Evolutionary conservation across 2,113 vertebrate genomes (phyloP).

Genomic region (Hippocampus abdominalis): DNA sequence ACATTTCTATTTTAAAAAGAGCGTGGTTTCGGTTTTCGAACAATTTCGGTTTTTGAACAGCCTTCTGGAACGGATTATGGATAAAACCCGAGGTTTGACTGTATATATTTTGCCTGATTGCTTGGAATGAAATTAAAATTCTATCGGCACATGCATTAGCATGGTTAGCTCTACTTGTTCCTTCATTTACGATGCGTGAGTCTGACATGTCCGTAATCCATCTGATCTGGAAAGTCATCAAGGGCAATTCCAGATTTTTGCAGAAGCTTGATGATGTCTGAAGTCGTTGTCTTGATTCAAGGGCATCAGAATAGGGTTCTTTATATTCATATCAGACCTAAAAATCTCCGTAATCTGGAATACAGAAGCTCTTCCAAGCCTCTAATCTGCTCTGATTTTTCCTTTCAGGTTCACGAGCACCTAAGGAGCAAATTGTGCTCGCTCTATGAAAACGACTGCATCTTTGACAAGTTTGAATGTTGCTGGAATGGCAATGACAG

Average conservation of each 20-base stretch:
- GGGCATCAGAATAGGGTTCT: slow-evolving; percentile 1
- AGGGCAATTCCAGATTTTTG: neutral
- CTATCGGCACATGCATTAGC: neutral
- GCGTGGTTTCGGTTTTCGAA: no score
- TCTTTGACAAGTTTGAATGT: slow-evolving; percentile 80
- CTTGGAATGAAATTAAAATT: neutral
- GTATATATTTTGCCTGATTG: neutral
- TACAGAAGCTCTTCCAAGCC: neutral
- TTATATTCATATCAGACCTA: neutral
- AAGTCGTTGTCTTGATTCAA: neutral
- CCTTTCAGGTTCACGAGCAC: slow-evolving; percentile 72
- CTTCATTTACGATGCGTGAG: neutral
- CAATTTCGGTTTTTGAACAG: no score
- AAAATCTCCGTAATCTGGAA: neutral
- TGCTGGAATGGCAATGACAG: slow-evolving; percentile 79
- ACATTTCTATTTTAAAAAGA: no score
- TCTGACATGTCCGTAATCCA: no score
- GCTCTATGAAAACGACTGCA: slow-evolving; percentile 79
- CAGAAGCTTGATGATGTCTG: neutral
- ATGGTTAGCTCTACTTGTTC: neutral
- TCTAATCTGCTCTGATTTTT: neutral
- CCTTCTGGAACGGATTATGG: no score
- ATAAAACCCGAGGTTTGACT: no score
- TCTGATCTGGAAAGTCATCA: neutral
- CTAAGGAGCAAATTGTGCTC: slow-evolving; percentile 79